Percentiles rank a stretch among this genome's conserved stretches.
Evolutionary conservation across 1,140 invertebrate species (phyloP).

Genomic region (Helicoverpa armigera): DNA sequence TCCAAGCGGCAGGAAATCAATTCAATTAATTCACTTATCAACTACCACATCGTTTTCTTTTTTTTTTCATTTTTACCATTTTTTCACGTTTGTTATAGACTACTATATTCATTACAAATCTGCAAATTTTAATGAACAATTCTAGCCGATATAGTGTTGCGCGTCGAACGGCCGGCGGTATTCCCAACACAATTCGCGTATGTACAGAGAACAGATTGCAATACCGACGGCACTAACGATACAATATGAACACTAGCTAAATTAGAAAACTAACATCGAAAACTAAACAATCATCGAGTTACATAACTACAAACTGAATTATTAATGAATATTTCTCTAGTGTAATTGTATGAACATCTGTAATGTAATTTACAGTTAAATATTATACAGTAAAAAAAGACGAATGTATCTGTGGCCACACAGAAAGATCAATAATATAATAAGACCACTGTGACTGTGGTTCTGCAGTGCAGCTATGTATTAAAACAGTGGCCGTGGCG

Average conservation of each 20-base stretch:
- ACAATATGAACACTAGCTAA: conserved; percentile 72
- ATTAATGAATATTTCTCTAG: conserved; percentile 39
- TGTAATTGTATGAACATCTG: conserved; percentile 49
- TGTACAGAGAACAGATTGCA: conserved; percentile 52
- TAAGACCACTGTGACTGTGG: conserved; percentile 10
- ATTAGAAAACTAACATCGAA: conserved; percentile 77
- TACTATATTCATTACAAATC: conserved; percentile 76
- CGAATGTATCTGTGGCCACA: conserved; percentile 20
- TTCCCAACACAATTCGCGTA: conserved; percentile 33
- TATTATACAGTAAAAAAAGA: conserved; percentile 50
- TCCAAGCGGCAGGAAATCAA: conserved; percentile 61
- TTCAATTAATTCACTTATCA: conserved; percentile 70
- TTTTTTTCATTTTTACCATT: conserved; percentile 62
- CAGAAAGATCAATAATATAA: conserved; percentile 38
- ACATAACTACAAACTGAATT: conserved; percentile 50
- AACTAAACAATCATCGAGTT: conserved; percentile 69
- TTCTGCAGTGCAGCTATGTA: conserved; percentile 26
- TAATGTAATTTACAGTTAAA: conserved; percentile 50
- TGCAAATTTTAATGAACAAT: conserved; percentile 74
- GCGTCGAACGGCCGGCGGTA: conserved; percentile 36
- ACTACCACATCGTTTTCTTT: conserved; percentile 49
- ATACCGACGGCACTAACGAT: conserved; percentile 56
- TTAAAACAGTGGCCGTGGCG: background rate
- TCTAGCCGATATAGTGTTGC: conserved; percentile 49
- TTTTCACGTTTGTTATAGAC: conserved; percentile 75